Evolutionary conservation across 2,113 vertebrate species (phyloP).

Genomic region (Pelusios castaneus): DNA sequence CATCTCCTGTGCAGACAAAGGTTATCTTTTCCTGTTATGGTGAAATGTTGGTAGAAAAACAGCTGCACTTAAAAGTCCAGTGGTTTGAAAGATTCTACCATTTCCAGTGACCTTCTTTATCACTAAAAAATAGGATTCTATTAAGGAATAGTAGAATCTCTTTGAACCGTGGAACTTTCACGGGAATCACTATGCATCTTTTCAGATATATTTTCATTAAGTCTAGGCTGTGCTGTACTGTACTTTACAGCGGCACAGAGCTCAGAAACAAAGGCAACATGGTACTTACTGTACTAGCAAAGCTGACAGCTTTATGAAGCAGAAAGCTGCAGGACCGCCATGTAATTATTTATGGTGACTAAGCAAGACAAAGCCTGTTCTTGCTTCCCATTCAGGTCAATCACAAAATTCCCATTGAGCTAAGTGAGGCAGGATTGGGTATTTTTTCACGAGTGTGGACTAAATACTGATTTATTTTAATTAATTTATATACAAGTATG

Average conservation of each 20-base stretch:
- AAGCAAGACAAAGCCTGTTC: neutral
- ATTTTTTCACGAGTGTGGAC: neutral
- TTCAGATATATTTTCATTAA: neutral
- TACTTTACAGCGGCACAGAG: neutral
- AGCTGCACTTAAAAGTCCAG: neutral
- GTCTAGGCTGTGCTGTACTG: neutral
- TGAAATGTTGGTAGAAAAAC: neutral
- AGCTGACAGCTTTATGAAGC: neutral
- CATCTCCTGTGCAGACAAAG: neutral
- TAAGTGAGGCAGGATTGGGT: neutral
- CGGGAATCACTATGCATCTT: rapidly evolving
- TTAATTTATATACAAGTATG: neutral
- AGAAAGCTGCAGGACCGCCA: neutral
- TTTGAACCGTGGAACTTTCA: neutral
- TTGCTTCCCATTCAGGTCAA: neutral
- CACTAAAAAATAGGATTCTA: neutral
- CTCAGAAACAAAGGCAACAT: neutral
- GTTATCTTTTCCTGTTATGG: neutral
- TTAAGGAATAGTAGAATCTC: neutral
- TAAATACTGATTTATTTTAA: neutral
- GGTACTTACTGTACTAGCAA: neutral
- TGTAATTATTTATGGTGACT: slow-evolving; percentile 17
- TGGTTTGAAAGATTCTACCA: neutral
- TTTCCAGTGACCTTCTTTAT: neutral
- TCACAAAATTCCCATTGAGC: neutral